A percentile compares a stretch with the other conserved stretches of the same genome.
These are phyloP conservation scores for Austrolebias charrua DNA, from an alignment of 2,797 vertebrate species.

Conservation along the genomic window DNA sequence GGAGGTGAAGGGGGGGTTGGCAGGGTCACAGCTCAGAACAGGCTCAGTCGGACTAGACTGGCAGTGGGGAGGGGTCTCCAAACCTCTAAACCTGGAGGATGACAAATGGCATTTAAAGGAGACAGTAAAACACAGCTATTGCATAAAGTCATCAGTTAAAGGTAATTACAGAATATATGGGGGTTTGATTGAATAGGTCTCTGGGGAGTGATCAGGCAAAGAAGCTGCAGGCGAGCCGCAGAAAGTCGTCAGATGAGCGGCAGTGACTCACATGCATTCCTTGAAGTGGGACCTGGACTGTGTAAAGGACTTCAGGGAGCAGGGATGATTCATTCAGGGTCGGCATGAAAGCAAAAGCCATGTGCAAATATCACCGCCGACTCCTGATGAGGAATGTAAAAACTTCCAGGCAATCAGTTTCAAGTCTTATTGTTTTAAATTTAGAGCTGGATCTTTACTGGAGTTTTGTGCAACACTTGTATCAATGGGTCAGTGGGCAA, in stretches of 20 bases:
- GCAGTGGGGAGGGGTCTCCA: constrained; percentile 40
- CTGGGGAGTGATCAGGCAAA: constrained; percentile 70
- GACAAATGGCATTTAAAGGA: constrained; percentile 74
- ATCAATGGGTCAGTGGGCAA: constrained; percentile 4
- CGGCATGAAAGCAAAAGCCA: constrained; percentile 53
- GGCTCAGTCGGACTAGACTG: constrained; percentile 46
- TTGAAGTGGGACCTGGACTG: constrained; percentile 75
- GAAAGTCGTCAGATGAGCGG: constrained; percentile 64
- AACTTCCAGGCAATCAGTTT: constrained; percentile 35
- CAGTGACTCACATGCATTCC: constrained; percentile 74
- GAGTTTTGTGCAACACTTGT: constrained; percentile 13
- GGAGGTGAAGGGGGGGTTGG: constrained; percentile 4
- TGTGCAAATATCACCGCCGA: constrained; percentile 35
- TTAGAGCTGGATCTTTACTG: constrained; percentile 21
- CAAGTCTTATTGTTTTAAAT: constrained; percentile 25
- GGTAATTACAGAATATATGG: constrained; percentile 78
- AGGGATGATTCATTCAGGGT: constrained; percentile 62
- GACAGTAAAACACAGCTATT: constrained; percentile 76
- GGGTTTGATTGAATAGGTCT: constrained; percentile 74
- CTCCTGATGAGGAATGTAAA: constrained; percentile 46
- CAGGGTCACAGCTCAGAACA: constrained; percentile 47
- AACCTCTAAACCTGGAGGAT: constrained; percentile 55
- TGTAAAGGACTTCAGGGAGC: constrained; percentile 69
- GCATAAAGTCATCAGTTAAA: constrained; percentile 76
- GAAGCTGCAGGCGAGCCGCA: constrained; percentile 67